A percentile compares a stretch with the other conserved stretches of the same genome.
Evolutionary conservation across 1,140 invertebrate genomes (phyloP).

Genomic region (Drosophila seguyi): DNA sequence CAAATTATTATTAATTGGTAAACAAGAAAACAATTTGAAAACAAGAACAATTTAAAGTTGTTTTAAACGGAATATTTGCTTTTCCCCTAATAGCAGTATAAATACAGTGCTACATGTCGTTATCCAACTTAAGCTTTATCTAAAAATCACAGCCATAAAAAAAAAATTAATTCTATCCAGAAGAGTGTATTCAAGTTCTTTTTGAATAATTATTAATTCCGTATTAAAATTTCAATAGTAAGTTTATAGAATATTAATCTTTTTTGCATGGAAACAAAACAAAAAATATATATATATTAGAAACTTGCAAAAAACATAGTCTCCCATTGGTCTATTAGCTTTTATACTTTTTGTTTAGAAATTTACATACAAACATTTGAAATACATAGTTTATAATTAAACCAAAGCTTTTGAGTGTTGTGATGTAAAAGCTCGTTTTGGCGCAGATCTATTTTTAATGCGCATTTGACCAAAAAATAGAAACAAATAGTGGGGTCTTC

Average conservation of each 20-base stretch:
- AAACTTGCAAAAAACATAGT: neutral
- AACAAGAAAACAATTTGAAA: too few species aligned
- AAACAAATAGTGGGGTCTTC: neutral
- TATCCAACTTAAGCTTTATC: too few species aligned
- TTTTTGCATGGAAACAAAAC: neutral
- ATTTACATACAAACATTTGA: neutral
- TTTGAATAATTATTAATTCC: too few species aligned
- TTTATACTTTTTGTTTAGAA: too few species aligned
- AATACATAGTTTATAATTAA: conserved; percentile 1
- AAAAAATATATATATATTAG: too few species aligned
- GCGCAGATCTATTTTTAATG: conserved; percentile 15
- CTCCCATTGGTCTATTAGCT: neutral
- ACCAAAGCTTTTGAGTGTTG: conserved; percentile 7
- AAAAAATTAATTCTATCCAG: too few species aligned
- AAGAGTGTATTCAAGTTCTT: neutral
- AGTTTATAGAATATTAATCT: neutral
- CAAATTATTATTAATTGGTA: too few species aligned
- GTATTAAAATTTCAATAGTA: neutral
- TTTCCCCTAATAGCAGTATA: too few species aligned
- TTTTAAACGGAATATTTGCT: too few species aligned
- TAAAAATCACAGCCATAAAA: too few species aligned
- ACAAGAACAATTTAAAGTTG: too few species aligned
- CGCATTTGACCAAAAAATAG: neutral
- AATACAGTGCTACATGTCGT: too few species aligned
- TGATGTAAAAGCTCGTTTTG: conserved; percentile 19